Evolutionary conservation across 2,113 vertebrate species (phyloP), one percentile per base, ranked within the genome.

Genomic region (Dasyurus viverrinus): DNA sequence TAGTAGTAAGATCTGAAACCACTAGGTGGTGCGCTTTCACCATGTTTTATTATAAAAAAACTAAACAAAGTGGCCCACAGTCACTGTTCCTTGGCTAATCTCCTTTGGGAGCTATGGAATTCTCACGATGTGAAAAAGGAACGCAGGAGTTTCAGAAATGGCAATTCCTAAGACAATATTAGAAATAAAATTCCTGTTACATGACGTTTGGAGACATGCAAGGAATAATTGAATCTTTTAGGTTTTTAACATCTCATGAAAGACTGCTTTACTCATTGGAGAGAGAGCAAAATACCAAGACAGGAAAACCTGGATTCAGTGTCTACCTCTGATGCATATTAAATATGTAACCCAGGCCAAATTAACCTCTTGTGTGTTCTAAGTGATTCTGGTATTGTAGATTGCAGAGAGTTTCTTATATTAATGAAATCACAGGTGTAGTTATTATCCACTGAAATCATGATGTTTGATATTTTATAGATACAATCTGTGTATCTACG

Each of bases 11-110:
- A 46, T 89, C 0, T 1, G 94, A n/a, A 57, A 90, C 90, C 98
- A 95, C 97, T 96, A 97, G 98, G 47, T 93, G 98, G 98, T 96
- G 94, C 55, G 24, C 96, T 92, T 93, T 54, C 12, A 94, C 24
- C 95, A 47, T 95, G 93, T 95, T 96, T 91, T 84, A 95, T 89
- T 96, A 92, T 54, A 90, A 93, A 95, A 95, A 96, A 94, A 68
- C 76, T 53, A 92, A 97, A 96, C 92, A 93, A 95, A 97, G 93
- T 0, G 25, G 48, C 93, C 68, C 52, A 92, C 90, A 76, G 94
- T 94, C 92, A 94, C 94, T 91, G 93, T 93, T 96, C 94, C 93
- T 96, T 93, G 95, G 96, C 96, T 55, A 96, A 94, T 54, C 93
- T 97, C 94, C 97, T 96, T 97, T 97, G 93, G 95, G 96, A 96